Percentiles rank a stretch among this genome's conserved stretches.
Conservation (phyloP, 2,888 invertebrate species). For the Dendrolimus houi region DNA sequence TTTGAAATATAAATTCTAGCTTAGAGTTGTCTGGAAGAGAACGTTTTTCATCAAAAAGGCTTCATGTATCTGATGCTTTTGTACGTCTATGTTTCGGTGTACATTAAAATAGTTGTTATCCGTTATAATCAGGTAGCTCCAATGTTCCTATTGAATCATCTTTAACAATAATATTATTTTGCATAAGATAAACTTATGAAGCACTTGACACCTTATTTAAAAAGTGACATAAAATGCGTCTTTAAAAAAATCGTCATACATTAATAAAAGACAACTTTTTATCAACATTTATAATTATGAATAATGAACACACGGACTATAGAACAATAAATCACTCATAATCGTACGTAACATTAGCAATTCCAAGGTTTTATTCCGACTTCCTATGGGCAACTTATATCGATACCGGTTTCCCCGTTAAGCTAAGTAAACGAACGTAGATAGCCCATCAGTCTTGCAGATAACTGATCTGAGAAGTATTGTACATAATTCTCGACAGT, state of each 20-base stretch:
- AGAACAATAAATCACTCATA: slow-evolving; percentile 41
- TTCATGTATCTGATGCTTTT: too few species aligned
- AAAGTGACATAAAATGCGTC: background rate
- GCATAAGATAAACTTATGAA: background rate
- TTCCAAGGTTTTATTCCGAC: slow-evolving; percentile 43
- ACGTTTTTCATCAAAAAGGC: too few species aligned
- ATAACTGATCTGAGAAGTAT: slow-evolving; percentile 35
- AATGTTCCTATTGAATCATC: too few species aligned
- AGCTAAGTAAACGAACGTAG: slow-evolving; percentile 37
- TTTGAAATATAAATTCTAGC: too few species aligned
- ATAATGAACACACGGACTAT: slow-evolving; percentile 25
- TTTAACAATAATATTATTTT: background rate
- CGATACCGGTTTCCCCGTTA: slow-evolving; percentile 37
- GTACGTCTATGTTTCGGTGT: too few species aligned
- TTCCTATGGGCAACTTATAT: slow-evolving; percentile 36
- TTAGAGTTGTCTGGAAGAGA: too few species aligned
- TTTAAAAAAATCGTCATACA: slow-evolving; percentile 6
- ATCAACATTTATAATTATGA: slow-evolving; percentile 32
- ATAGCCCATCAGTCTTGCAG: slow-evolving; percentile 48
- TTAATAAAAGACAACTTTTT: slow-evolving; percentile 21
- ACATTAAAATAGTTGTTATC: too few species aligned
- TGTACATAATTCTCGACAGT: slow-evolving; percentile 6
- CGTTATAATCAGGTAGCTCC: too few species aligned
- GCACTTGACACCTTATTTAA: background rate
- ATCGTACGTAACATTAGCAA: slow-evolving; percentile 38